Evolutionary conservation across 2,888 invertebrate species (phyloP), one percentile per base, ranked within the genome.

Genomic region (Hymenopus coronatus): DNA sequence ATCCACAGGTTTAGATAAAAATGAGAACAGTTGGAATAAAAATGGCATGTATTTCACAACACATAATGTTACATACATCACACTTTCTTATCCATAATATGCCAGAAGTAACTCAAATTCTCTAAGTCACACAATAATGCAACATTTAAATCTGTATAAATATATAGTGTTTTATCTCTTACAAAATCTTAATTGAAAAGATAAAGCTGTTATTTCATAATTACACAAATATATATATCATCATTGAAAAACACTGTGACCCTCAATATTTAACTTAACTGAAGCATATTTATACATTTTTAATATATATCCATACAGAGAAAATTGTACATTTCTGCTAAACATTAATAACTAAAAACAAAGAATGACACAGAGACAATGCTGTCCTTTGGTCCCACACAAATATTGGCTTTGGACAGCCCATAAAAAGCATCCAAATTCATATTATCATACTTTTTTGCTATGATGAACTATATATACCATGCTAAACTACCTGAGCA

Each of bases 141-240:
- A 40, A 85, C 85, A 40, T 85, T 85, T 46, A 40, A 46, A 54
- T 27, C 8, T 85, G 25, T 85, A 85, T 85, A 85, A 85, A 85
- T 85, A 85, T 85, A 85, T 25, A 85, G 54, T 85, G 54, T 85
- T 46, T 70, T 70, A 9, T 27, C 85, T 85, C 27, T 85, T 85
- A 85, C 85, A 85, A 85, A 85, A 85, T 85, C 46, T 85, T 46
- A 85, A 85, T 33, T 46, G 54, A 85, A 85, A 40, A 85, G 85
- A 85, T 33, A 85, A 85, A 85, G 85, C 85, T 85, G 85, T 84
- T 33, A 70, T 70, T 70, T 70, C 27, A 84, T 84, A 33, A 84
- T 85, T 85, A 85, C 85, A 46, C 20, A 40, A 70, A 85, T n/a
- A 85, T 46, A 84, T 84, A 54, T 85, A n/a, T 30, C 28, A 30